Base-by-base conservation (phyloP, 2,888 invertebrate genomes). In the Antheraea assamensis region DNA sequence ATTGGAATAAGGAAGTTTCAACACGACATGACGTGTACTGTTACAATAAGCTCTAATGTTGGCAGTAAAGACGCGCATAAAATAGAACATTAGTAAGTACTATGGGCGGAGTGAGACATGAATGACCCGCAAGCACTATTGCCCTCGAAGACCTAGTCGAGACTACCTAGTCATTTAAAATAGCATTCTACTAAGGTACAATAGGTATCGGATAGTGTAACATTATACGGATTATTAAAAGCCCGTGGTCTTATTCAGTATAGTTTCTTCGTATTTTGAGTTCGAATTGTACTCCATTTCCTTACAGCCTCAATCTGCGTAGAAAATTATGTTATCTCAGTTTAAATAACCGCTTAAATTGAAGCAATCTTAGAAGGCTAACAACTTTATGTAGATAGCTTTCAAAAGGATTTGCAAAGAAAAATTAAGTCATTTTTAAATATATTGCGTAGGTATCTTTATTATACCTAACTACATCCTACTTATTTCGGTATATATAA, bases 51-150 rank as follows among this genome's bases (percentile, higher is more conserved):
- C 55, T 73, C 72, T 55, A 24, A 73, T 42, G 58, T 70, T 58
- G 58, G 55, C 55, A 70, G 66, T 55, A 74, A 71, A 74, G 71
- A 72, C 68, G 66, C 35, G 58, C 66, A 83, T 83, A 83, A 88
- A 89, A 85, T 88, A 83, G 88, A 88, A 85, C 88, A 35, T 68
- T 68, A 68, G 85, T 81, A 82, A 68, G 85, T 81, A 82, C 82
- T 82, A 85, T 85, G 89, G 90, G 90, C 90, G 89, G 90, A 84
- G 89, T 87, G 84, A 83, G 82, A 80, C 90, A 88, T 89, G 90
- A 90, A 86, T 86, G 88, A 86, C 89, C 90, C 83, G 83, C 83
- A 79, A 88, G 88, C 87, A 84, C 83, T 83, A 80, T 82, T 86
- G 87, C 83, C 87, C 88, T 82, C 85, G 84, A 87, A 85, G 88